Conservation (phyloP, 2,888 invertebrate genomes). For the Drosophila lacicola region DNA sequence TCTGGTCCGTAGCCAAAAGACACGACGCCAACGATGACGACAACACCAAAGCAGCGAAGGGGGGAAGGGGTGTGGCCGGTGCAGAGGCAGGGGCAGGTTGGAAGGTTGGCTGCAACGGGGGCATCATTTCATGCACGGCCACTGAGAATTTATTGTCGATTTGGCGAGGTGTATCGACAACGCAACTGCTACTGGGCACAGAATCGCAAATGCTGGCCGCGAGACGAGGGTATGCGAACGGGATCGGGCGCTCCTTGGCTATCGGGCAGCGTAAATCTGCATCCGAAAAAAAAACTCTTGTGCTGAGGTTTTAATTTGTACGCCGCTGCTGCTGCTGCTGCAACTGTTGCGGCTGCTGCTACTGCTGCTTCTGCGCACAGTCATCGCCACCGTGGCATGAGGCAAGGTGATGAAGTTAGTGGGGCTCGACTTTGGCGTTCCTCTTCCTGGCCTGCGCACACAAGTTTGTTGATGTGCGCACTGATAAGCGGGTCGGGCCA, state of each 20-base stretch:
- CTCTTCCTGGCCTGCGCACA: conserved; percentile 46
- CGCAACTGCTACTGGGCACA: conserved; percentile 85
- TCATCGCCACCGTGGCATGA: conserved; percentile 37
- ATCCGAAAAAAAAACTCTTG: conserved; percentile 59
- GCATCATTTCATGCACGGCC: conserved; percentile 69
- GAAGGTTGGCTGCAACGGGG: conserved; percentile 4
- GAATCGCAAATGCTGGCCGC: conserved; percentile 20
- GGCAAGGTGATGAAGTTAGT: conserved; percentile 76
- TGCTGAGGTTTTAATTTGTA: conserved; percentile 82
- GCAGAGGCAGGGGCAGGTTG: neutral
- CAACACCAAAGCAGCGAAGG: conserved; percentile 20
- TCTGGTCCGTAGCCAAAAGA: conserved; percentile 52
- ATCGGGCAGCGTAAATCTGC: conserved; percentile 73
- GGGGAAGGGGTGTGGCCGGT: neutral
- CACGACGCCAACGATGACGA: conserved; percentile 64
- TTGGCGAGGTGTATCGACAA: conserved; percentile 85
- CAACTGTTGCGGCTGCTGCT: conserved; percentile 18
- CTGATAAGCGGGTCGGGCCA: conserved; percentile 67
- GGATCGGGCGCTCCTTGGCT: conserved; percentile 44
- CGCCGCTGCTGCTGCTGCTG: conserved; percentile 35
- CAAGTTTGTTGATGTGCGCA: conserved; percentile 69
- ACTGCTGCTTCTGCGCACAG: conserved; percentile 58
- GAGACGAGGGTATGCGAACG: neutral
- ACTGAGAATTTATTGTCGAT: conserved; percentile 85
- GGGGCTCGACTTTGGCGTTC: conserved; percentile 33